These are phyloP conservation scores for Tholera decimalis DNA, from an alignment of 2,888 invertebrate genomes.

Conservation along the genomic window DNA sequence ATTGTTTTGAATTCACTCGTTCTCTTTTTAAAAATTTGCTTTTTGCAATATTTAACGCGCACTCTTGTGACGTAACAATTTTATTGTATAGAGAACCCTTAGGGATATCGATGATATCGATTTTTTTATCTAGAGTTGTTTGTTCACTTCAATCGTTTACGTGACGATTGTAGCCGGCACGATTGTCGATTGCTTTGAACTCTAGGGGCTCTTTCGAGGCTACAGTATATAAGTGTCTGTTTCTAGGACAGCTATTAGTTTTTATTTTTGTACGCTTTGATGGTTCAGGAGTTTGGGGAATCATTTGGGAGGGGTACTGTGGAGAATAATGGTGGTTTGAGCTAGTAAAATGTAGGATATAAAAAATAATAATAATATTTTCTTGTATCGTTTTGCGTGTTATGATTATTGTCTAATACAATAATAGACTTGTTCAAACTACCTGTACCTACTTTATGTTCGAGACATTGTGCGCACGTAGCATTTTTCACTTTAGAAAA, in stretches of 20 bases:
- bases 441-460: no score
- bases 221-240: slow-evolving; percentile 37
- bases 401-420: no score
- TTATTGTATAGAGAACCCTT: slow-evolving; percentile 54
- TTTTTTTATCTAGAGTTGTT: slow-evolving; percentile 78
- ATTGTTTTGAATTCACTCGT: no score
- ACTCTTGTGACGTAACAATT: slow-evolving; percentile 1
- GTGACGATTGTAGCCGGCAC: slow-evolving; percentile 64
- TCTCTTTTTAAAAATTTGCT: no score
- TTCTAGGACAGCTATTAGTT: slow-evolving; percentile 37
- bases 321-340: not conserved
- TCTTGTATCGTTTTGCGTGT: no score
- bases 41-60: not conserved
- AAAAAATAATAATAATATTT: no score
- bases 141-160: slow-evolving; percentile 81
- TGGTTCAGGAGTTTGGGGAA: slow-evolving; percentile 17
- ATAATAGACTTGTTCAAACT: no score
- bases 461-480: not conserved
- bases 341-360: no score
- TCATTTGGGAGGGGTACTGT: slow-evolving; percentile 6
- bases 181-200: slow-evolving; percentile 59
- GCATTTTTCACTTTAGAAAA: not conserved
- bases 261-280: slow-evolving; percentile 34
- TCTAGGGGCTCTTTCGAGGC: slow-evolving; percentile 46
- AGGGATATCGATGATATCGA: slow-evolving; percentile 72